phyloP scores from a whole-genome alignment of 2,888 invertebrate species.

The Cheilosia grossa region DNA sequence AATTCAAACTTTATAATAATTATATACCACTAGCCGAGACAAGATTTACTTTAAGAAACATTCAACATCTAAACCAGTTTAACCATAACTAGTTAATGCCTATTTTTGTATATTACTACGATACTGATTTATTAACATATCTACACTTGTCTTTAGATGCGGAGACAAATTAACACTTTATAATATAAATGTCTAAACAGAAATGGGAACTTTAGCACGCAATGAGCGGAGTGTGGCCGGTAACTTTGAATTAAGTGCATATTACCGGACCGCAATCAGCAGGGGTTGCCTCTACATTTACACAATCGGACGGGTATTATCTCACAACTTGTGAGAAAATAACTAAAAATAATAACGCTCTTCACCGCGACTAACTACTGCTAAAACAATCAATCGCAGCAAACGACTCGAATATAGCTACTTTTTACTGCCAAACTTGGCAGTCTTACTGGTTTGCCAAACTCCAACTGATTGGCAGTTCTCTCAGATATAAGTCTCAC shows the following conservation, averaged over 20 bases:
- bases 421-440: neutral
- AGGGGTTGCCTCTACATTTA: neutral
- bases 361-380: neutral
- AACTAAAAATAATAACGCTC: neutral
- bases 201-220: conserved; percentile 4
- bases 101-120: neutral
- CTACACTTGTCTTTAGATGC: neutral
- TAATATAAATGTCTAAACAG: too few relatives aligned
- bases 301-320: too few relatives aligned
- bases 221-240: neutral
- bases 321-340: conserved; percentile 3
- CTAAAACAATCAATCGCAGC: neutral
- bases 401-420: neutral
- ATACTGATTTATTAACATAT: neutral
- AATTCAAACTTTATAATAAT: neutral
- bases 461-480: conserved; percentile 10
- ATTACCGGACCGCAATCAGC: neutral
- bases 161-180: conserved; percentile 7
- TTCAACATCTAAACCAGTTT: conserved; percentile 28
- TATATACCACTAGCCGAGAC: neutral
- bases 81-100: conserved; percentile 6
- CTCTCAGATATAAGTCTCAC: conserved; percentile 4
- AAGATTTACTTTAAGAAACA: conserved; percentile 1
- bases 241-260: neutral
- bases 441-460: neutral